phyloP scores from a whole-genome alignment of 1,140 invertebrate genomes.

The Bilobella aurantiaca region DNA sequence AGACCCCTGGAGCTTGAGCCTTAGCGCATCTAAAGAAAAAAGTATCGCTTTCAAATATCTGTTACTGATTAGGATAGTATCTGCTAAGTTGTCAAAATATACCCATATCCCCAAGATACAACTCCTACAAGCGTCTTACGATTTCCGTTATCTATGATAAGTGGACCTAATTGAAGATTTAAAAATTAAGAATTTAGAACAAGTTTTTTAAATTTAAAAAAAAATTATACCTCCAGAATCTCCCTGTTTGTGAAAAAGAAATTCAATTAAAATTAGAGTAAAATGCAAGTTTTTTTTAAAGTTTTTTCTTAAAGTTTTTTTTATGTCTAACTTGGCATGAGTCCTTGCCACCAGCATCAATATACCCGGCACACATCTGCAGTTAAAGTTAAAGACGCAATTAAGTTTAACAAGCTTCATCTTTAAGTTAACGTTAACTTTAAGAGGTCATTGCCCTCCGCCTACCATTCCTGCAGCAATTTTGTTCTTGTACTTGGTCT shows the following conservation, averaged over 20 bases:
- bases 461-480: conserved; percentile 28
- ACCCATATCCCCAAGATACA: conserved; percentile 26
- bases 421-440: background rate
- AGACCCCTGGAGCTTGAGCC: conserved; percentile 13
- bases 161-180: conserved; percentile 22
- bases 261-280: conserved; percentile 3
- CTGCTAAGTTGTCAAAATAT: background rate
- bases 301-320: background rate
- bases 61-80: background rate
- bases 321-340: conserved; percentile 63
- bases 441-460: background rate
- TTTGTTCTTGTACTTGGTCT: conserved; percentile 29
- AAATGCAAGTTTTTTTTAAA: background rate
- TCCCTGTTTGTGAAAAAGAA: conserved; percentile 9
- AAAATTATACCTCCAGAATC: conserved; percentile 27
- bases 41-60: background rate
- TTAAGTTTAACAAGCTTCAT: background rate
- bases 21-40: conserved; percentile 18
- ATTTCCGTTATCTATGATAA: conserved; percentile 23
- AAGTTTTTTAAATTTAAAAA: background rate
- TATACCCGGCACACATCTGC: conserved; percentile 60
- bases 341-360: conserved; percentile 63
- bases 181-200: background rate
- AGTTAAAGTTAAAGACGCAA: background rate
- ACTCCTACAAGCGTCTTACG: conserved; percentile 25